Percentiles rank a stretch among this genome's conserved stretches.
These are phyloP conservation scores for Drosophila willistoni DNA, from an alignment of 1,140 invertebrate genomes.

Conservation along the genomic window DNA sequence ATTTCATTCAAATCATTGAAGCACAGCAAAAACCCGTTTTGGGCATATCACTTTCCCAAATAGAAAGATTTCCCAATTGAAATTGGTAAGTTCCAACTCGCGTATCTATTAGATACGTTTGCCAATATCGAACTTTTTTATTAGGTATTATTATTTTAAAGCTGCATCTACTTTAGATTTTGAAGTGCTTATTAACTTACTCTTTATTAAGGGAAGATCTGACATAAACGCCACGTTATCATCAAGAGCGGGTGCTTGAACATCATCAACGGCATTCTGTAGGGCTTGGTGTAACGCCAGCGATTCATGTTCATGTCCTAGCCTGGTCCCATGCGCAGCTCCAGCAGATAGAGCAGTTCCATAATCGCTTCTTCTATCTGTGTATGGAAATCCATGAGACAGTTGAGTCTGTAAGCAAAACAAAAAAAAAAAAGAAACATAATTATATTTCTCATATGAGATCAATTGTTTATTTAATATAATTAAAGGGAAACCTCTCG, in stretches of 20 bases:
- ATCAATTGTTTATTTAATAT: too few relatives aligned
- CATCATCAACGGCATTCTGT: slow-evolving; percentile 89
- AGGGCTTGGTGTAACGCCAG: slow-evolving; percentile 87
- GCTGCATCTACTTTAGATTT: neutral
- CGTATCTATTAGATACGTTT: too few relatives aligned
- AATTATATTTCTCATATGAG: too few relatives aligned
- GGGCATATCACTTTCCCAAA: too few relatives aligned
- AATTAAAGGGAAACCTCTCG: too few relatives aligned
- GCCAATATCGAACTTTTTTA: too few relatives aligned
- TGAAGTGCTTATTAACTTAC: slow-evolving; percentile 85
- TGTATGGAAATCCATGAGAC: slow-evolving; percentile 82
- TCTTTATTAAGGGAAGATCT: slow-evolving; percentile 93
- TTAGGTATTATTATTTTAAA: neutral
- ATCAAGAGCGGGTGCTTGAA: slow-evolving; percentile 92
- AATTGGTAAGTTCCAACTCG: too few relatives aligned
- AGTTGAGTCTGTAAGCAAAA: slow-evolving; percentile 70
- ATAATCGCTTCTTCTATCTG: slow-evolving; percentile 80
- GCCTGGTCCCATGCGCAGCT: slow-evolving; percentile 70
- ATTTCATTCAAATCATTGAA: too few relatives aligned
- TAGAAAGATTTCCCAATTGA: too few relatives aligned
- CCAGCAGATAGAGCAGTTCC: slow-evolving; percentile 76
- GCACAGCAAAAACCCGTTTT: too few relatives aligned
- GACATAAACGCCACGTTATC: slow-evolving; percentile 93
- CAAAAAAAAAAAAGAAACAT: neutral
- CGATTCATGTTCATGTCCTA: slow-evolving; percentile 85